A percentile compares a stretch with the other conserved stretches of the same genome.
Conservation (phyloP, 2,113 vertebrate species). For the Pelmatolapia mariae region DNA sequence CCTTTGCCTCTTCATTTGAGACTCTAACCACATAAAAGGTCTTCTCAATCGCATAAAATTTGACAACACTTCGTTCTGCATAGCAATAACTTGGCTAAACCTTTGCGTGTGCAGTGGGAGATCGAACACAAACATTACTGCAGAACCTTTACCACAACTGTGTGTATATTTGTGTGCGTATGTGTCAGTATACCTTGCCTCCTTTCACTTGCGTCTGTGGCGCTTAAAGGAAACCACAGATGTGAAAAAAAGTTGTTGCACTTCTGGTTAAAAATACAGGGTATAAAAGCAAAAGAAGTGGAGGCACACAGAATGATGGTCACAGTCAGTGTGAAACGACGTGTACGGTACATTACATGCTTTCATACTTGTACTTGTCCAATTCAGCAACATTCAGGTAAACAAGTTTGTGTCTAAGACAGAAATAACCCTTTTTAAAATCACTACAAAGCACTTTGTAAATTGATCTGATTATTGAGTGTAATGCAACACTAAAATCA, state of each 20-base stretch:
- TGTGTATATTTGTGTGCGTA: background rate
- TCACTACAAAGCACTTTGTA: background rate
- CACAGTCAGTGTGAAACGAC: background rate
- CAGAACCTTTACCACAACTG: background rate
- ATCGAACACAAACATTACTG: background rate
- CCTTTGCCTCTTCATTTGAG: background rate
- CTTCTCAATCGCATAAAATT: background rate
- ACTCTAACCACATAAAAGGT: background rate
- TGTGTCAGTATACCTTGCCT: background rate
- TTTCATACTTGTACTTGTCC: background rate
- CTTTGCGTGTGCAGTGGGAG: background rate
- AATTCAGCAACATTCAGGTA: background rate
- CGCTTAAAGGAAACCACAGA: background rate
- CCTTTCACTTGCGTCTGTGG: background rate
- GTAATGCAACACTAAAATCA: background rate
- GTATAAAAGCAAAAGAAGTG: constrained; percentile 20
- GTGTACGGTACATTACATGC: background rate
- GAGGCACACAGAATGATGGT: background rate
- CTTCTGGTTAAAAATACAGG: background rate
- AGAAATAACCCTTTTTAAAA: background rate
- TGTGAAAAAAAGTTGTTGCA: background rate
- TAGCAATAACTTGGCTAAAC: background rate
- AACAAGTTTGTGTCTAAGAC: background rate
- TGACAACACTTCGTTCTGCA: background rate
- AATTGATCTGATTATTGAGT: background rate